Base-by-base conservation (phyloP, 2,888 invertebrate species). In the Lepetodrilus schrolli region DNA sequence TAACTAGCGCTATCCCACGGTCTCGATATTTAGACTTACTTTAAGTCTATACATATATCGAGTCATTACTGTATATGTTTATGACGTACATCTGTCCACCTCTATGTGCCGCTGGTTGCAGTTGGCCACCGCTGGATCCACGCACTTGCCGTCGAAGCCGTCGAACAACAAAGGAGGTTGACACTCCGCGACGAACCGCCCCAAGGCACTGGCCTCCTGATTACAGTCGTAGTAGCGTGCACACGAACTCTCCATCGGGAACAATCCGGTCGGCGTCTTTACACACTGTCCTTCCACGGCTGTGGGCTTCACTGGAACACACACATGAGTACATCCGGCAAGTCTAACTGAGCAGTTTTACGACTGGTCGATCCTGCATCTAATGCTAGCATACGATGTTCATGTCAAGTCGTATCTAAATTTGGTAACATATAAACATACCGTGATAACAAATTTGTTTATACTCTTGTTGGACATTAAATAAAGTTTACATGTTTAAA, bases 101-200 rank as follows among this genome's bases (percentile, higher is more conserved):
- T 58, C 58, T 1, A n/a, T 34, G 1, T 7, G 26, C 30, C 58
- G 26, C 2, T 26, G 10, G 13, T 17, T 17, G 17, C 58, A 58
- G 3, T 30, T 58, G 10, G 58, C 58, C 34, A 30, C 10, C 2
- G 5, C 30, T 10, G 23, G 30, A 4, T 30, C 34, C 10, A 30
- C 78, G 75, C 85, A 84, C 26, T 68, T 51, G 10, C 75, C 73
- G 0, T 76, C 70, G 21, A 47, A 65, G 13, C 73, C 37, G 37
- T 84, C 82, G 69, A 83, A 84, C 20, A 86, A 74, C 20, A 81
- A 75, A 7, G 85, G 84, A 50, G 84, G 84, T 8, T 74, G 76
- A 71, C 85, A 84, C 69, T 84, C 84, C 26, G 71, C 49, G 23
- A 75, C 49, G 51, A 74, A 73, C 43, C 43, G 58, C 2, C 79